These are phyloP conservation scores for Macrophya annulata DNA, from an alignment of 2,888 invertebrate species.

Conservation along the genomic window DNA sequence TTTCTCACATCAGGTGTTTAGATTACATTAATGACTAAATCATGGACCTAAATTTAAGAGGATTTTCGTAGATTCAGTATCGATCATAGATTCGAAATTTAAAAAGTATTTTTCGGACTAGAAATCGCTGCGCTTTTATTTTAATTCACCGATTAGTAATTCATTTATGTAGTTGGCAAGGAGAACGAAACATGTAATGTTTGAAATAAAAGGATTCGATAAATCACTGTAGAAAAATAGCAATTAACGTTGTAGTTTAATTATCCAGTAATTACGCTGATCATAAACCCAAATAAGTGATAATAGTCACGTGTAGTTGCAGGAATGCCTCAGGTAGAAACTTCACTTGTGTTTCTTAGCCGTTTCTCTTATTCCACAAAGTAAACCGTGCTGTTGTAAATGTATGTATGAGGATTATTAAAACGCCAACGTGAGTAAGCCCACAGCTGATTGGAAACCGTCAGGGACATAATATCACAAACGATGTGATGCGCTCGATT, in stretches of 20 bases:
- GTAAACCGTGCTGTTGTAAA: constrained; percentile 30
- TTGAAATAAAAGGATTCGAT: background rate
- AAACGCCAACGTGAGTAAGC: constrained; percentile 34
- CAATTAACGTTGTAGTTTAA: constrained; percentile 23
- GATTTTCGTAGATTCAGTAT: background rate
- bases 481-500: background rate
- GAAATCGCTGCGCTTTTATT: background rate
- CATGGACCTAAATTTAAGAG: background rate
- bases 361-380: constrained; percentile 52
- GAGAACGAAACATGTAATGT: background rate
- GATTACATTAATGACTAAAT: background rate
- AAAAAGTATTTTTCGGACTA: background rate
- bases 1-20: constrained; percentile 52
- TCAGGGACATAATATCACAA: background rate
- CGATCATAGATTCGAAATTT: background rate
- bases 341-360: constrained; percentile 46
- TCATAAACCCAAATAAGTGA: constrained; percentile 47
- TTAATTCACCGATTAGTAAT: background rate
- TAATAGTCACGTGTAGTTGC: constrained; percentile 10
- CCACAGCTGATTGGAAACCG: constrained; percentile 16
- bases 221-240: background rate
- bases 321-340: constrained; percentile 42
- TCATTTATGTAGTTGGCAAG: too few relatives aligned
- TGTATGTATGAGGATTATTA: constrained; percentile 30
- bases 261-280: constrained; percentile 9